phyloP scores from a whole-genome alignment of 2,888 invertebrate species.

The Plutella xylostella region DNA sequence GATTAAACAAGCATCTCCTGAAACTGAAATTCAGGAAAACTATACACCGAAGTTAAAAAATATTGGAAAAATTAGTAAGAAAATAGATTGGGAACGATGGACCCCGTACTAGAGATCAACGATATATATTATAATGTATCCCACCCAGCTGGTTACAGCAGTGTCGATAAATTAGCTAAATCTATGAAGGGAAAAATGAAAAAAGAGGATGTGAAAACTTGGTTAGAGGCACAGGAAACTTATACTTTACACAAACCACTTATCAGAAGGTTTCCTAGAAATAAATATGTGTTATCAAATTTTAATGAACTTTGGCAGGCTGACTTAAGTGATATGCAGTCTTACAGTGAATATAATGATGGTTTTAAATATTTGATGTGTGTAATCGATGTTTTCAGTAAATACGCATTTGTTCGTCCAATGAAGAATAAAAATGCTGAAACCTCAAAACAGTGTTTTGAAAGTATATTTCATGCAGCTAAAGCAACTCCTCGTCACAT shows the following conservation, averaged over 20 bases:
- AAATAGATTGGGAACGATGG: constrained; percentile 24
- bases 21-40: not conserved
- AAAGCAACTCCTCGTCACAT: constrained; percentile 15
- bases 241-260: constrained; percentile 21
- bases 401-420: constrained; percentile 17
- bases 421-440: constrained; percentile 18
- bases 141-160: constrained; percentile 21
- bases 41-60: not conserved
- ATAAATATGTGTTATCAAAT: constrained; percentile 19
- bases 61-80: constrained; percentile 13
- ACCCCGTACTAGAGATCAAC: constrained; percentile 23
- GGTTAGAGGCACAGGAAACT: constrained; percentile 20
- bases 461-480: constrained; percentile 18
- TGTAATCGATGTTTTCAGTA: constrained; percentile 21
- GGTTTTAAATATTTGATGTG: constrained; percentile 18
- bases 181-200: constrained; percentile 21
- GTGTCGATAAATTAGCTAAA: constrained; percentile 16
- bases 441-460: constrained; percentile 18
- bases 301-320: constrained; percentile 17
- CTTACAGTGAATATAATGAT: constrained; percentile 17
- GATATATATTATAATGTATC: constrained; percentile 21
- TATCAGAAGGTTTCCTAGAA: constrained; percentile 13
- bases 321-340: constrained; percentile 18
- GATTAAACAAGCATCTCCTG: not conserved
- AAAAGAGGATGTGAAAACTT: constrained; percentile 16